Percentiles rank a stretch among this genome's conserved stretches.
Conservation (phyloP, 2,888 invertebrate genomes). For the Drosophila formosana region DNA sequence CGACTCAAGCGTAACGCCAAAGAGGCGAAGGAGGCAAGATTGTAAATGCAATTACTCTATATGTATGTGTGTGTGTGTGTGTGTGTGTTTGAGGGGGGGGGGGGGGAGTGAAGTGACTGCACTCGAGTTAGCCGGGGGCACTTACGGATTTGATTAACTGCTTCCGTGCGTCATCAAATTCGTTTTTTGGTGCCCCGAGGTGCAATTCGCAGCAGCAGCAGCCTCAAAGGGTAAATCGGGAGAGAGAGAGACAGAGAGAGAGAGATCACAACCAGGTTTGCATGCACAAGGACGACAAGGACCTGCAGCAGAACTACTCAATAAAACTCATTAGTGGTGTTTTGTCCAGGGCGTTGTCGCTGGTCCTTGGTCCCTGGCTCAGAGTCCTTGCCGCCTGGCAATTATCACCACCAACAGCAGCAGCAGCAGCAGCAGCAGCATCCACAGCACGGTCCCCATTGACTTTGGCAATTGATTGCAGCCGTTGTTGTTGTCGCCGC, state of each 20-base stretch:
- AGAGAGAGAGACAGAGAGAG: neutral
- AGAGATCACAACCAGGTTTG: conserved; percentile 6
- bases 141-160: conserved; percentile 80
- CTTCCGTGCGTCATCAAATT: conserved; percentile 79
- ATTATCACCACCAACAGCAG: conserved; percentile 68
- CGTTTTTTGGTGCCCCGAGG: conserved; percentile 42
- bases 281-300: conserved; percentile 17
- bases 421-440: conserved; percentile 36
- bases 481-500: conserved; percentile 57
- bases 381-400: conserved; percentile 58
- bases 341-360: conserved; percentile 54
- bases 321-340: conserved; percentile 81
- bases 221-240: conserved; percentile 1
- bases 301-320: conserved; percentile 66
- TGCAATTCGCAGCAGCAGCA: conserved; percentile 1
- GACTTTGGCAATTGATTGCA: conserved; percentile 82
- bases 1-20: conserved; percentile 7
- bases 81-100: neutral
- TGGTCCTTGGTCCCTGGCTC: conserved; percentile 1
- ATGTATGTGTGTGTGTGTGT: conserved; percentile 7
- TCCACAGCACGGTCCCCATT: conserved; percentile 63
- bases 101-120: conserved; percentile 4
- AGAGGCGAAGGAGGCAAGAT: conserved; percentile 29
- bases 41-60: conserved; percentile 68
- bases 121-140: conserved; percentile 52